Evolutionary conservation across 35 echinoderm and acorn worm genomes (phyloP).

Genomic region (Chiridota heheva): DNA sequence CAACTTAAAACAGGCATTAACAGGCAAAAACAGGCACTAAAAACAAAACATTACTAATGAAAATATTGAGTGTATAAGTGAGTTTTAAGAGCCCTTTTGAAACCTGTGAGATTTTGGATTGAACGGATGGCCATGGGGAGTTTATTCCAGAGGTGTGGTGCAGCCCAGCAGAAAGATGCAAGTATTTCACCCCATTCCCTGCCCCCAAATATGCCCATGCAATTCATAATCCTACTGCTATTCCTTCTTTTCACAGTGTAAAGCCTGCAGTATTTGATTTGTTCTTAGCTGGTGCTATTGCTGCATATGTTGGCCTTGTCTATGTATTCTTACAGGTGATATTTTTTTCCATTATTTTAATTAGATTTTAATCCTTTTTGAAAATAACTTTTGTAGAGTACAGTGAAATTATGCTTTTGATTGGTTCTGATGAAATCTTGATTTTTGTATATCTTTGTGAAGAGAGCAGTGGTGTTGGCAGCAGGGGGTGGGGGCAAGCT

Average conservation of each 20-base stretch:
- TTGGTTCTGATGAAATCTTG: neutral
- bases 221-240: neutral
- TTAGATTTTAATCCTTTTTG: neutral
- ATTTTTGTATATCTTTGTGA: neutral
- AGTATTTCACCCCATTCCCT: no score
- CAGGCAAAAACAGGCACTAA: no score
- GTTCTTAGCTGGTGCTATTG: slow-evolving; percentile 93
- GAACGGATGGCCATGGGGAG: no score
- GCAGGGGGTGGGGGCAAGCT: neutral
- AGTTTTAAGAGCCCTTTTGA: no score
- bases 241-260: slow-evolving; percentile 66
- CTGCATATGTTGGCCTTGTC: slow-evolving; percentile 77
- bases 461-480: neutral
- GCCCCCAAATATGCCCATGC: neutral
- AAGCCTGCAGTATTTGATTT: slow-evolving; percentile 99
- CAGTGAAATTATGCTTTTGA: neutral
- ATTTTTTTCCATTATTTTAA: no score
- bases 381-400: neutral
- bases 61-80: no score
- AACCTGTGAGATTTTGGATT: no score
- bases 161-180: no score
- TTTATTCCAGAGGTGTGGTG: no score
- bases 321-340: slow-evolving; percentile 87
- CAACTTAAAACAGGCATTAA: no score
- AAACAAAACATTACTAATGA: no score